Evolutionary conservation across 1,140 invertebrate genomes (phyloP).

Genomic region (Dryas iulia): DNA sequence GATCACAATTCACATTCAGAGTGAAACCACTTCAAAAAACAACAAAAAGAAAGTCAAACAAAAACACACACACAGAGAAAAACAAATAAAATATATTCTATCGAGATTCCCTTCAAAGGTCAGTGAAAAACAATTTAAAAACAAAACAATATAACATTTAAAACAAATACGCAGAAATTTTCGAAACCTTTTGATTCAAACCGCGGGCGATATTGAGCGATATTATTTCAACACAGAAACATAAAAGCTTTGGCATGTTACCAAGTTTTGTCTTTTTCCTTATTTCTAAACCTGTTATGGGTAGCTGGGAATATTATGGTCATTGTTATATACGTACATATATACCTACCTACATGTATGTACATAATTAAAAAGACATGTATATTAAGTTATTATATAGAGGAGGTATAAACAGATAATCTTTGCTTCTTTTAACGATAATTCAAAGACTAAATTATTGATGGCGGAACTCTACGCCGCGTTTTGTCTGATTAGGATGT

Average conservation of each 20-base stretch:
- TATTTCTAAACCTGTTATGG: slow-evolving; percentile 29
- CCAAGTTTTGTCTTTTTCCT: slow-evolving; percentile 37
- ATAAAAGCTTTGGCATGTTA: slow-evolving; percentile 40
- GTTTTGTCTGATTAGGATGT: too few relatives aligned
- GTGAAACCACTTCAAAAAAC: too few relatives aligned
- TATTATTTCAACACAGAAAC: slow-evolving; percentile 33
- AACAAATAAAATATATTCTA: not conserved
- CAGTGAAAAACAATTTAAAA: not conserved
- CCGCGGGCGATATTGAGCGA: slow-evolving; percentile 3
- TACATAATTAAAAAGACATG: too few relatives aligned
- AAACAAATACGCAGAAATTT: not conserved
- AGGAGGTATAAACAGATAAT: too few relatives aligned
- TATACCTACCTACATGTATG: too few relatives aligned
- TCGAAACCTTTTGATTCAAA: slow-evolving; percentile 9
- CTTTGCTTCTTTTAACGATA: too few relatives aligned
- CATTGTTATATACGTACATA: not conserved
- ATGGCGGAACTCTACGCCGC: too few relatives aligned
- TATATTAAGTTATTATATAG: too few relatives aligned
- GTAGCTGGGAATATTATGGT: slow-evolving; percentile 30
- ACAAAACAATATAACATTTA: not conserved
- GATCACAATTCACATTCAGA: too few relatives aligned
- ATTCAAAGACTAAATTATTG: too few relatives aligned
- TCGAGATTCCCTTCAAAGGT: not conserved
- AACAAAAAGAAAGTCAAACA: not conserved
- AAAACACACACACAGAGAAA: not conserved